A percentile compares a stretch with the other conserved stretches of the same genome.
phyloP scores from a whole-genome alignment of 1,140 invertebrate species.

The Neuroterus valhalla region DNA sequence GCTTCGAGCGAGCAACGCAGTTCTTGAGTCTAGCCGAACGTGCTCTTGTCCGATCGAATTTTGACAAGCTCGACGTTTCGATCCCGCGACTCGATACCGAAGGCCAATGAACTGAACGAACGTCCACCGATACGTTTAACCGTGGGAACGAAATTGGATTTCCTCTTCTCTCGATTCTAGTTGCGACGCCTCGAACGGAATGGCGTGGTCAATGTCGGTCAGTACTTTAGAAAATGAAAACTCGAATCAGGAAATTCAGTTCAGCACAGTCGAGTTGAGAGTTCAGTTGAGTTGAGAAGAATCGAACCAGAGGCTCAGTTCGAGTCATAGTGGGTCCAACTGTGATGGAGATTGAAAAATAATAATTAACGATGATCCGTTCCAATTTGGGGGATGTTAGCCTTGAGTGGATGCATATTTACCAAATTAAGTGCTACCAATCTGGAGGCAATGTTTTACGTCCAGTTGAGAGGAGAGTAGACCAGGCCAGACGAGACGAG shows the following conservation, averaged over 20 bases:
- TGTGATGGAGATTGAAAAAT: no score
- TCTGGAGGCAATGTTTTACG: conserved; percentile 46
- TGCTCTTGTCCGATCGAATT: conserved; percentile 71
- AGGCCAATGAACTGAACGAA: conserved; percentile 57
- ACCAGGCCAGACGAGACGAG: conserved; percentile 40
- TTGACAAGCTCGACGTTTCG: conserved; percentile 73
- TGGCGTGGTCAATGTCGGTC: background rate
- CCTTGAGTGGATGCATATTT: conserved; percentile 53
- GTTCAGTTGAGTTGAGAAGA: no score
- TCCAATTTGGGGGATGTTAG: conserved; percentile 45
- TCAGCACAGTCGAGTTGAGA: no score
- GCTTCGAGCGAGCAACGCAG: conserved; percentile 33
- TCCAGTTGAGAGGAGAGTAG: conserved; percentile 42
- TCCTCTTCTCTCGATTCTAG: conserved; percentile 10
- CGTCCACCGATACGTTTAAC: conserved; percentile 58
- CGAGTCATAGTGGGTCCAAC: no score
- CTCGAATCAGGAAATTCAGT: background rate
- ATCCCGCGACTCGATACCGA: conserved; percentile 60
- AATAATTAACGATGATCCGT: no score
- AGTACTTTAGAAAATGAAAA: conserved; percentile 27
- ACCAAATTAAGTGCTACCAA: conserved; percentile 52
- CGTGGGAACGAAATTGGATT: conserved; percentile 57
- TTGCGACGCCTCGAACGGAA: background rate
- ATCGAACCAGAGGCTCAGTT: no score
- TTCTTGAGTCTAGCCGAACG: conserved; percentile 57